Evolutionary conservation across 1,140 invertebrate genomes (phyloP).

Genomic region (Homarus americanus): DNA sequence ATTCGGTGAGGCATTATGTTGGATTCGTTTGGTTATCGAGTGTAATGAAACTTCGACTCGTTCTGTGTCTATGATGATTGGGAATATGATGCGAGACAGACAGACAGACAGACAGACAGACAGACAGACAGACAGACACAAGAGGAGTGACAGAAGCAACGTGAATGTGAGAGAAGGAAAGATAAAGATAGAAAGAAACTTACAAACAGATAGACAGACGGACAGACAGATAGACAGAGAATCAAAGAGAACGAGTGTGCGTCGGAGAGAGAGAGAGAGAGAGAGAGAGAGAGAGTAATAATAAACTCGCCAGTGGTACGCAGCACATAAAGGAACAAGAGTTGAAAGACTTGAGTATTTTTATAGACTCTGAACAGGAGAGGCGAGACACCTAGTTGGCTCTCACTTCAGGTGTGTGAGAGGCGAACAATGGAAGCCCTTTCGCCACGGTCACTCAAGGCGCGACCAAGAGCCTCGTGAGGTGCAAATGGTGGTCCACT

Average conservation of each 20-base stretch:
- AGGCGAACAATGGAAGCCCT: slow-evolving; percentile 58
- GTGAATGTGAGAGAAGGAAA: neutral
- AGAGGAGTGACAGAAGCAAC: too few species aligned
- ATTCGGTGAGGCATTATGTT: too few species aligned
- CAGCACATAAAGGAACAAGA: slow-evolving; percentile 26
- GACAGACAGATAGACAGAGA: too few species aligned
- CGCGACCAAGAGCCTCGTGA: slow-evolving; percentile 7
- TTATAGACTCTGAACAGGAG: slow-evolving; percentile 58
- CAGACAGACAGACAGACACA: too few species aligned
- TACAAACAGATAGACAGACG: neutral
- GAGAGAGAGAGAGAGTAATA: neutral
- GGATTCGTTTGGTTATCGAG: neutral
- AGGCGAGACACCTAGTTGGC: slow-evolving; percentile 42
- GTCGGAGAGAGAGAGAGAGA: slow-evolving; percentile 21
- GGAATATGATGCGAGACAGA: too few species aligned
- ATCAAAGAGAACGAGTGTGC: too few species aligned
- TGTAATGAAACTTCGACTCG: neutral
- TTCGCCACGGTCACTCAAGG: slow-evolving; percentile 63
- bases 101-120: too few species aligned
- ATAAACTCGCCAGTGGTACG: neutral
- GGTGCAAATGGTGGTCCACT: slow-evolving; percentile 35
- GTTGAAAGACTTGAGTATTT: slow-evolving; percentile 51
- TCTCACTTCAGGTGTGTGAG: neutral
- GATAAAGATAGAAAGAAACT: neutral
- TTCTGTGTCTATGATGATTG: neutral